Percentiles rank a stretch among this genome's conserved stretches.
phyloP scores from a whole-genome alignment of 2,113 vertebrate genomes.

The Taxidea taxus region DNA sequence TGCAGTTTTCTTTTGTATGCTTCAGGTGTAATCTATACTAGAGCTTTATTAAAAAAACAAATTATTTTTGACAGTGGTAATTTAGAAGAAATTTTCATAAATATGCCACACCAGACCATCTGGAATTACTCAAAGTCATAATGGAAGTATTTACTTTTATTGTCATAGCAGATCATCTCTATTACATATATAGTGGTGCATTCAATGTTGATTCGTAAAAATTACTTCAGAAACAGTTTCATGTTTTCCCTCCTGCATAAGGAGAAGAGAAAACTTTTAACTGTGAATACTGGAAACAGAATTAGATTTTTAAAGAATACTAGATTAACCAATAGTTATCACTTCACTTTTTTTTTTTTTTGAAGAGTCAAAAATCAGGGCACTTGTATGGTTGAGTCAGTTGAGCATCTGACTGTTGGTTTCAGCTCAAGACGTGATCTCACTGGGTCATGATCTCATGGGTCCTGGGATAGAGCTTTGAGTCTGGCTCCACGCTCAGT shows the following conservation, averaged over 20 bases:
- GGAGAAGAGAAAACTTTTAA: not conserved
- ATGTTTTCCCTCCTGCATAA: not conserved
- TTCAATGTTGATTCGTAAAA: slow-evolving; percentile 34
- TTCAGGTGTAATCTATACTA: slow-evolving; percentile 35
- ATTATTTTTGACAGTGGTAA: slow-evolving; percentile 61
- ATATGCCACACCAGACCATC: slow-evolving; percentile 50
- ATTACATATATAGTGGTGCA: not conserved
- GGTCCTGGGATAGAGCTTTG: not conserved
- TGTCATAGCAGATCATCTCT: slow-evolving; percentile 48
- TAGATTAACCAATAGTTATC: not conserved
- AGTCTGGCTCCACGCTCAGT: not conserved
- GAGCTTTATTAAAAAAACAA: slow-evolving; percentile 36
- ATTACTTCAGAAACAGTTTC: slow-evolving; percentile 2
- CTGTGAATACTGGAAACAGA: not conserved
- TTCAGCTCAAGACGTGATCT: not conserved
- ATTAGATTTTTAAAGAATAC: not conserved
- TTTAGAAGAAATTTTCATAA: slow-evolving; percentile 35
- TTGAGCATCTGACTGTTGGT: not conserved
- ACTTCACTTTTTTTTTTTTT: slow-evolving; percentile 3
- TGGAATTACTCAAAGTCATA: slow-evolving; percentile 53
- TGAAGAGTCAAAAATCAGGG: not conserved
- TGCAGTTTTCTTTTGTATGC: slow-evolving; percentile 11
- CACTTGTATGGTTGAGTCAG: not conserved
- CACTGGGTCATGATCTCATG: not conserved
- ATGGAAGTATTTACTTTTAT: slow-evolving; percentile 59